phyloP scores from a whole-genome alignment of 2,113 vertebrate species.

The Turdus rufiventris region DNA sequence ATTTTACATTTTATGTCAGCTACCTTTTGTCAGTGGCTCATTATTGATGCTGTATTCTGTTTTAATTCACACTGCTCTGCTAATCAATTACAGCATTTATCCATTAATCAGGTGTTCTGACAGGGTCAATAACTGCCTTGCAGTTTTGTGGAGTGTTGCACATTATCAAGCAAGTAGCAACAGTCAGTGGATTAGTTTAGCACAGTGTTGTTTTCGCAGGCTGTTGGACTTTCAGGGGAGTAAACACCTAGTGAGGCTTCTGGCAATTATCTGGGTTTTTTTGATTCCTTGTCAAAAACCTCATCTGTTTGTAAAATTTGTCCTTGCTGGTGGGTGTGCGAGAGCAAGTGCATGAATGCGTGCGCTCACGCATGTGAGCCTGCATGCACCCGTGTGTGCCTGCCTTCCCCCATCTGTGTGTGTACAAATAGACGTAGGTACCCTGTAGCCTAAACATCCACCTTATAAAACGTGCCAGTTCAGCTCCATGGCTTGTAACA shows the following conservation, averaged over 20 bases:
- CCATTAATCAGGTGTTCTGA: slow-evolving; percentile 93
- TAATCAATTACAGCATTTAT: slow-evolving; percentile 97
- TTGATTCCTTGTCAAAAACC: slow-evolving; percentile 48
- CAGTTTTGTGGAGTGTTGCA: slow-evolving; percentile 76
- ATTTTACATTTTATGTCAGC: slow-evolving; percentile 89
- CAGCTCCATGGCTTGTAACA: background rate
- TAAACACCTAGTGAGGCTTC: slow-evolving; percentile 59
- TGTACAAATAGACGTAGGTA: background rate
- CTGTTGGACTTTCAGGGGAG: slow-evolving; percentile 49
- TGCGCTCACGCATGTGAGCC: slow-evolving; percentile 21
- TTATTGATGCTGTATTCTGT: slow-evolving; percentile 89
- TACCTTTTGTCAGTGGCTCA: slow-evolving; percentile 83
- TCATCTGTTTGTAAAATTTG: slow-evolving; percentile 53
- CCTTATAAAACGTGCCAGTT: background rate
- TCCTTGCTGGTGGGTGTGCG: background rate
- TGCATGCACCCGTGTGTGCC: background rate
- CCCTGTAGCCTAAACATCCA: background rate
- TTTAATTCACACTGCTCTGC: slow-evolving; percentile 92
- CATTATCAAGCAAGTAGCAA: slow-evolving; percentile 76
- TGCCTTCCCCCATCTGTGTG: background rate
- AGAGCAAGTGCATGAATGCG: slow-evolving; percentile 14
- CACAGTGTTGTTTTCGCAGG: slow-evolving; percentile 52
- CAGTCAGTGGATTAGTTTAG: slow-evolving; percentile 66
- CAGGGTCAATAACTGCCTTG: slow-evolving; percentile 88
- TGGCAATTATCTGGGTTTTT: background rate